Base-by-base conservation (phyloP, 1,140 invertebrate species). In the Hetaerina americana region DNA sequence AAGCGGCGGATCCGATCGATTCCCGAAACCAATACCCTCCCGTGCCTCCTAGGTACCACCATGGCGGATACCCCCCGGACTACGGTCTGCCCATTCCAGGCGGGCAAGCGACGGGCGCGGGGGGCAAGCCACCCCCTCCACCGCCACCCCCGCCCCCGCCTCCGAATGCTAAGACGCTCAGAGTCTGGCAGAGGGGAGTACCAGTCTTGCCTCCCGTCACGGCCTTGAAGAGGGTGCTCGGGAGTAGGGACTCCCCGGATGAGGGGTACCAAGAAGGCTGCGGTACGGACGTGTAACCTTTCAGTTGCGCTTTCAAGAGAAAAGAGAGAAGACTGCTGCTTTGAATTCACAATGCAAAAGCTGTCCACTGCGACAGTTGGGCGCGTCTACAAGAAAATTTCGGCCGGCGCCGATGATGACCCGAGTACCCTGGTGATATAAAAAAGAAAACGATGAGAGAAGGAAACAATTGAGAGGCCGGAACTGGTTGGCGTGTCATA, bases 201-300 rank as follows among this genome's bases (percentile, higher is more conserved):
- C 91, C 91, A 66, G 90, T 93, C 8, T 81, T 93, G 75, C 91
- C 91, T 0, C 91, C 92, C 0, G 91, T 93, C 6, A 89, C 91
- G 40, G 91, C 84, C 75, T 84, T 88, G 26, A 94, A 93, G 78
- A 88, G 91, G 69, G 92, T 90, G 12, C 85, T 92, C 1, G 88
- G 86, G 73, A 90, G 88, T 75, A 86, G 92, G 76, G 93, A 91
- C 79, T 92, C 92, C 0, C 91, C 92, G 22, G 94, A 95, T 77
- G 93, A 95, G 80, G 91, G 92, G 22, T 95, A 94, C 77, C 93
- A 94, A 79, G 94, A 95, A 82, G 92, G 92, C 73, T 93, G 92
- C 79, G 93, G 92, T 66, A 95, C 93, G 25, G 93, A 95, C 81
- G 93, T 95, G 78, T 95, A 87, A 86, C 27, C 40, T 57, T 57